Evolutionary conservation across 23 tunicate genomes (phyloP).

Genomic region (Styela plicata): DNA sequence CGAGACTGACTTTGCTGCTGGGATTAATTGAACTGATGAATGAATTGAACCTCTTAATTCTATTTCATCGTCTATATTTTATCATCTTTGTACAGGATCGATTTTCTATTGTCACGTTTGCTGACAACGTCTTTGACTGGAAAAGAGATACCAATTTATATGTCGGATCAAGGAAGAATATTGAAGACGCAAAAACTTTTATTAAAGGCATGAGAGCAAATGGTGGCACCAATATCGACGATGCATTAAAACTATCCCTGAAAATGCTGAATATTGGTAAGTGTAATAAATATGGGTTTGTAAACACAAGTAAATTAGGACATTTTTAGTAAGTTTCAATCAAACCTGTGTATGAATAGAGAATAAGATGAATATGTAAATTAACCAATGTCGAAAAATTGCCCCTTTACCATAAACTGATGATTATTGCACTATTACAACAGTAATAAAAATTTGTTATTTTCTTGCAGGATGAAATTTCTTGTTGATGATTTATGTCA

Average conservation of each 20-base stretch:
- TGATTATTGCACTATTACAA: neutral
- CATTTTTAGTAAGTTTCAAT: too few species aligned
- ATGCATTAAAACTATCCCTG: neutral
- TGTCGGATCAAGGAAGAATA: neutral
- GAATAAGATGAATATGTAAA: neutral
- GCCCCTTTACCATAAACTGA: neutral
- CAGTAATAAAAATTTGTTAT: neutral
- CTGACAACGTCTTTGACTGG: neutral
- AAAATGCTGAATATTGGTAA: conserved; percentile 1
- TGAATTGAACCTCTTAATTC: too few species aligned
- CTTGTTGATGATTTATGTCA: too few species aligned
- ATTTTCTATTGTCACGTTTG: neutral
- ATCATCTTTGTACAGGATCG: neutral
- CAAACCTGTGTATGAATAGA: neutral
- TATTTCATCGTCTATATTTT: too few species aligned
- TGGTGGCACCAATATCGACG: neutral
- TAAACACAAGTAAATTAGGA: too few species aligned
- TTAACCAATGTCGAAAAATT: neutral
- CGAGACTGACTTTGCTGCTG: too few species aligned
- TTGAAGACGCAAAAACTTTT: neutral
- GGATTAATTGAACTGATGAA: too few species aligned
- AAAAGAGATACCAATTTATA: neutral
- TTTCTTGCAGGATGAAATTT: too few species aligned
- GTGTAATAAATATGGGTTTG: too few species aligned
- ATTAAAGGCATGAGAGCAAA: neutral